Evolutionary conservation across 2,888 invertebrate genomes (phyloP), one percentile per base, ranked within the genome.

Genomic region (Sabatieria punctata): DNA sequence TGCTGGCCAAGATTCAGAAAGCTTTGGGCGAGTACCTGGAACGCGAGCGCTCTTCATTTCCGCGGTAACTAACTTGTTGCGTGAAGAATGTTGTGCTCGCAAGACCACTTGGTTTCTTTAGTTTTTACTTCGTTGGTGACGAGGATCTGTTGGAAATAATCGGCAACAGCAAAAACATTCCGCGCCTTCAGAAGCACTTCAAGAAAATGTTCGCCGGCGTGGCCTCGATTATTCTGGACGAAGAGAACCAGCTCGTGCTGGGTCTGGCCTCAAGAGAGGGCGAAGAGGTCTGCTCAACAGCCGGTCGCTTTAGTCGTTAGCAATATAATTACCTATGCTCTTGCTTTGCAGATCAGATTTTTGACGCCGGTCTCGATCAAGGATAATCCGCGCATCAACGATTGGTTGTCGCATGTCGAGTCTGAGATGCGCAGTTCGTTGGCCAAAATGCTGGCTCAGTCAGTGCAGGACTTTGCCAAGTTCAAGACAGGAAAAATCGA

Each of bases 141-240:
- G 97, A 99, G 72, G 97, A 99, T 74, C 72, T 99, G 51, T 72
- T 99, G 49, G 97, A 99, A 70, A 97, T 99, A 44, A 97, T 99
- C 66, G 97, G 97, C 56, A 99, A 99, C 74, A 91, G 91, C 70
- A 99, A 97, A 70, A 97, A 97, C 68, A 79, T 97, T 49, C 84
- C 88, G 0, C 78, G 95, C 26, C 73, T 99, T 11, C 97, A 99
- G 68, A 99, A 99, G 65, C 97, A 99, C 69, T 95, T 99, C 73
- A 97, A 97, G 72, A 99, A 99, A 73, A 99, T 99, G 97, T 99
- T 99, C 69, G 97, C 97, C 25, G 97, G 97, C 18, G 86, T 99
- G 8, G 82, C 91, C 2, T 80, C 91, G 13, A 91, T 99, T 51
- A 74, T 89, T 13, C 72, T 97, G 38, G 88, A 88, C 61, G 61